Conservation (phyloP, 1,140 invertebrate genomes). For the Heliothis virescens region DNA sequence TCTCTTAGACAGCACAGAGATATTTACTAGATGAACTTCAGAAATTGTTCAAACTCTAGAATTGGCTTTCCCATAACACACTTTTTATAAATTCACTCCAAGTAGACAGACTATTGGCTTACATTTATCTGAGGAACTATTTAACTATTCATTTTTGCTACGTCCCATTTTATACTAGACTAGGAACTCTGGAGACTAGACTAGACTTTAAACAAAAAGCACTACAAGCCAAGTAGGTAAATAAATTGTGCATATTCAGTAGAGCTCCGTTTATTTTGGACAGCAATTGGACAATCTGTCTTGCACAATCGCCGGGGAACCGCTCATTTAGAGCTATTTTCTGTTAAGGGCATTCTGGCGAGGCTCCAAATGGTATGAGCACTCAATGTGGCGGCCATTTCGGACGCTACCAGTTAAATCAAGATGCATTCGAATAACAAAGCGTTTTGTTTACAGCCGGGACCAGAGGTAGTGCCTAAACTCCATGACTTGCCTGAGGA, state of each 20-base stretch:
- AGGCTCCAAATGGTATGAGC: conserved; percentile 27
- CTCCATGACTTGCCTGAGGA: conserved; percentile 97
- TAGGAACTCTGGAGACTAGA: too few relatives aligned
- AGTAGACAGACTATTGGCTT: too few relatives aligned
- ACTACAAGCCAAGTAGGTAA: too few relatives aligned
- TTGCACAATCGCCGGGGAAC: conserved; percentile 27
- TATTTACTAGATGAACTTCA: too few relatives aligned
- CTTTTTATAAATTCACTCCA: too few relatives aligned
- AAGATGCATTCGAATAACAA: background rate
- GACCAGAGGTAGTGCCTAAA: conserved; percentile 93
- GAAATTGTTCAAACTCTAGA: too few relatives aligned
- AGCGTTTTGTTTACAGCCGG: conserved; percentile 87
- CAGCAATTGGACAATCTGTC: conserved; percentile 33
- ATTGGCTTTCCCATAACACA: too few relatives aligned
- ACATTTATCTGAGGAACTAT: too few relatives aligned
- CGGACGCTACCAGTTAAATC: conserved; percentile 20
- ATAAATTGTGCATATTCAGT: too few relatives aligned
- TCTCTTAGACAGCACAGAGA: background rate
- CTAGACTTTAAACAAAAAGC: too few relatives aligned
- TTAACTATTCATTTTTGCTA: too few relatives aligned
- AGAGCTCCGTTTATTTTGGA: conserved; percentile 18
- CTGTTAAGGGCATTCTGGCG: conserved; percentile 38
- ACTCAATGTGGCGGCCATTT: conserved; percentile 18
- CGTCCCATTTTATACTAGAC: too few relatives aligned
- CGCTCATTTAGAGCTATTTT: conserved; percentile 35